Evolutionary conservation across 2,797 vertebrate species (phyloP), one percentile per base, ranked within the genome.

Genomic region (Poecilia picta): DNA sequence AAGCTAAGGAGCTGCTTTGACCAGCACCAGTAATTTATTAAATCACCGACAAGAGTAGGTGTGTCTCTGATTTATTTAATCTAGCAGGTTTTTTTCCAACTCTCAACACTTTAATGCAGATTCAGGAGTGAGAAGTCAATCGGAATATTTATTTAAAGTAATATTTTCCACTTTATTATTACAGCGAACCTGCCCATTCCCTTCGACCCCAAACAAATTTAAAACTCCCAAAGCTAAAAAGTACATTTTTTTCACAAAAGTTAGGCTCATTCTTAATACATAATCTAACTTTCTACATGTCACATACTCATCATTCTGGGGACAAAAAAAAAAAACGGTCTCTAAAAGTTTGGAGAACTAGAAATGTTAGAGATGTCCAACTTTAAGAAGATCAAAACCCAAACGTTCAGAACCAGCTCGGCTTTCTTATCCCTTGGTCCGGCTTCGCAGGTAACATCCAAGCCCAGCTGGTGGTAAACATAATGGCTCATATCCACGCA

Each of bases 331-430:
- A 23, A 20, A 23, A 13, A 45, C 43, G 11, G 11, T 43, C 43
- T 33, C n/a, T 28, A 62, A 62, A 31, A 16, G 28, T 18, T 62
- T 7, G 59, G 31, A 31, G 15, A 8, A 18, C 7, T 33, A 8
- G 31, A 62, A 7, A 33, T 7, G 1, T 62, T 0, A 7, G 16
- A 18, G 59, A 33, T 16, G 15, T 62, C 15, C 3, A 3, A 25
- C 23, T 55, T 55, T 11, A n/a, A 16, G 59, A 18, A 49, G 25
- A 47, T 76, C 70, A 74, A 33, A 18, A 33, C 5, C 1, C 5
- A 62, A 88, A 88, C 59, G 57, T 87, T 87, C 86, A 85, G 95
- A 95, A 94, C 94, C 95, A 94, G 93, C 93, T 94, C 79, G 64
- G 66, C 25, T 70, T 5, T 8, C 13, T 28, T 46, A 20, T 28